These are phyloP conservation scores for Andrena dorsata DNA, from an alignment of 2,888 invertebrate species.

Conservation along the genomic window DNA sequence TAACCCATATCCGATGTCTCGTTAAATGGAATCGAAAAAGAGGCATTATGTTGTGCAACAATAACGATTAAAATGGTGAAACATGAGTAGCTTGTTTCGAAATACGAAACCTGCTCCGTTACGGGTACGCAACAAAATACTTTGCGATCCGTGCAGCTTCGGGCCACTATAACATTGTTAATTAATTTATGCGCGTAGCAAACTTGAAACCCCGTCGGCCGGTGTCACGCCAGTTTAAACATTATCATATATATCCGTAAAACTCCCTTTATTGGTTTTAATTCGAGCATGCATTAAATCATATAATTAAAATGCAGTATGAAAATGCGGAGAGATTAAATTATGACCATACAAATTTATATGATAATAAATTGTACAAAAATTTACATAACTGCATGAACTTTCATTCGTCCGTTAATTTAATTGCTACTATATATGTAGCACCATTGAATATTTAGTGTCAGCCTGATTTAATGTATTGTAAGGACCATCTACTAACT, in stretches of 20 bases:
- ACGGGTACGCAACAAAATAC: constrained; percentile 10
- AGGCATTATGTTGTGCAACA: not conserved
- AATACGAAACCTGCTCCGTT: constrained; percentile 22
- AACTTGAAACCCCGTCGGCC: not conserved
- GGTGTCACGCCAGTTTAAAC: constrained; percentile 9
- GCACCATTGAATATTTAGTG: not conserved
- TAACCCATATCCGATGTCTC: not conserved
- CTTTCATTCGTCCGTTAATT: constrained; percentile 14
- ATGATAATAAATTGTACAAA: not conserved
- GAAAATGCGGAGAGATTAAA: too few species aligned
- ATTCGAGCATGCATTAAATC: not conserved
- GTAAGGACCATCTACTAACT: not conserved
- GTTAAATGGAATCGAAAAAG: not conserved
- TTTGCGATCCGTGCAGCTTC: not conserved
- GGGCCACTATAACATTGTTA: constrained; percentile 26
- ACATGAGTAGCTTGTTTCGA: not conserved
- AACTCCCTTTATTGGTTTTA: not conserved
- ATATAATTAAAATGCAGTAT: constrained; percentile 3
- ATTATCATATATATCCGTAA: not conserved
- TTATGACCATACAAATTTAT: not conserved
- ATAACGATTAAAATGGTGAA: not conserved
- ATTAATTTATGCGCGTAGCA: constrained; percentile 35
- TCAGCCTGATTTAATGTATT: not conserved
- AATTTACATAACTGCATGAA: not conserved
- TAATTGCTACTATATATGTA: not conserved